Evolutionary conservation across 2,113 vertebrate species (phyloP), one percentile per base, ranked within the genome.

Genomic region (Egretta garzetta): DNA sequence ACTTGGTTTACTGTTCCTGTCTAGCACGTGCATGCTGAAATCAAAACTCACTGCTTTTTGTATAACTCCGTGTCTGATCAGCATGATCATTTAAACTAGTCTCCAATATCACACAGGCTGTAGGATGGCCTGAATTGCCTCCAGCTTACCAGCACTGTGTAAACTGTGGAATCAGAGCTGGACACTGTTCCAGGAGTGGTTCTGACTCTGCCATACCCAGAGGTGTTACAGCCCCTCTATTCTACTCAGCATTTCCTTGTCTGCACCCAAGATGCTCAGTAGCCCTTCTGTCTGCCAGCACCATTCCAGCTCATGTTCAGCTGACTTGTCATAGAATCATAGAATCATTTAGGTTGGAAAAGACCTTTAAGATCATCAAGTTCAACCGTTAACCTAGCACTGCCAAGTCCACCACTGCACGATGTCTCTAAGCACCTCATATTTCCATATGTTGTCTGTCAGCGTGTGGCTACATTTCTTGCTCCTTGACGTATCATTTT

Each of bases 1-100:
- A 21, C 37, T 39, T 8, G 9, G 1, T 32, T 10, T 35, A 17
- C 82, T 79, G 62, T 19, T 93, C 30, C 19, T 74, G 33, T 39
- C 35, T 43, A 19, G 47, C 60, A 14, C 0, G 0, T 60, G 58
- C 67, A 53, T 0, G 0, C 12, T 74, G 81, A 76, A 73, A 58
- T 41, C 47, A 90, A 55, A 88, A 19, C 30, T 83, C 72, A 18
- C 18, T 60, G 49, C 8, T 86, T 33, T 63, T 71, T 26, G 8
- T 64, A 6, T 33, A 72, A 47, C 14, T n/a, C 64, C 0, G 0
- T 35, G 45, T 45, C 37, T 67, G 71, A 76, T 39, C 62, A 56
- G 14, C 9, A 3, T 15, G 70, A 16, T 22, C 41, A 17, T 90
- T 58, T 92, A 68, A 71, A 10, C 22, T 77, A 28, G 8, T 33